phyloP scores from a whole-genome alignment of 2,888 invertebrate species.

The Stratiomys singularior region DNA sequence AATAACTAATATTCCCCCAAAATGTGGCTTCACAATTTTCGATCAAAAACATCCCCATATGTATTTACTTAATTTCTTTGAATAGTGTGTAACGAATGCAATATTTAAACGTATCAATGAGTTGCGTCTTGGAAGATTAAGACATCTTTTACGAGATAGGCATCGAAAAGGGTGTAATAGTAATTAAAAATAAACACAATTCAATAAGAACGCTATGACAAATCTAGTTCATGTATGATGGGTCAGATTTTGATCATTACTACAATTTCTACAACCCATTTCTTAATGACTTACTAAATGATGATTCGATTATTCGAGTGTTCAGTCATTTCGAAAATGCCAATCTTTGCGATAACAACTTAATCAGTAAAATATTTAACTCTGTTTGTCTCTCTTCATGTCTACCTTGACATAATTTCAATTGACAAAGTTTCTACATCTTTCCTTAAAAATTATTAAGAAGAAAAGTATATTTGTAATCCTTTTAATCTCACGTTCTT shows the following conservation, averaged over 20 bases:
- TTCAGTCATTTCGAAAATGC: neutral
- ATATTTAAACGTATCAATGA: neutral
- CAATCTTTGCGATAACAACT: neutral
- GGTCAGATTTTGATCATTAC: no score
- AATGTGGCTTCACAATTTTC: neutral
- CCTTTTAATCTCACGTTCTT: neutral
- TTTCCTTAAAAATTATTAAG: no score
- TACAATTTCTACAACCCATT: no score
- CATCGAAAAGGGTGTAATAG: neutral
- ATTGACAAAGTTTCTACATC: slow-evolving; percentile 27
- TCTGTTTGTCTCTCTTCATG: neutral
- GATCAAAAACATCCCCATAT: neutral
- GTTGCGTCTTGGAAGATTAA: neutral
- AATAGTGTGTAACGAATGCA: neutral
- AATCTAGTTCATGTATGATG: no score
- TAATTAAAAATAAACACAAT: no score
- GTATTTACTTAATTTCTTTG: neutral
- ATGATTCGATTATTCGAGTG: neutral
- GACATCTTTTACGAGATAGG: neutral
- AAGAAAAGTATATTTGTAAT: no score
- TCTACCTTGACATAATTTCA: neutral
- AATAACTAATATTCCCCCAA: neutral
- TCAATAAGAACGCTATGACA: no score
- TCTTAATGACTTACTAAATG: no score
- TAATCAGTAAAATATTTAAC: neutral